Conservation (phyloP, 2,888 invertebrate species). For the Diadegma fenestrale region DNA sequence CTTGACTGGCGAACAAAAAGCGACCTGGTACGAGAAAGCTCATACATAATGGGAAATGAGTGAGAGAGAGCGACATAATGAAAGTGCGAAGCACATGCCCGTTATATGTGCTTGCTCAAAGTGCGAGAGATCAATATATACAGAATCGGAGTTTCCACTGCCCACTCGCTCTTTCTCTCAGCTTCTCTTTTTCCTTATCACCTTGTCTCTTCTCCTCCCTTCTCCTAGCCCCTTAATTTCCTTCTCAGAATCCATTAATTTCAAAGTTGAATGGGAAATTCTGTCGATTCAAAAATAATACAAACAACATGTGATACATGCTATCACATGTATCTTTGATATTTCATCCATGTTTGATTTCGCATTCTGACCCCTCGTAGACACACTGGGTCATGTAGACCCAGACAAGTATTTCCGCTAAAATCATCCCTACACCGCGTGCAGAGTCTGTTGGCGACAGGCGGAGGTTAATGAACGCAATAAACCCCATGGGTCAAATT, state of each 20-base stretch:
- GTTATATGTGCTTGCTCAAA: constrained; percentile 40
- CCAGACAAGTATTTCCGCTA: too few relatives aligned
- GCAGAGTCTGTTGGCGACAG: too few relatives aligned
- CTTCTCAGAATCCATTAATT: not conserved
- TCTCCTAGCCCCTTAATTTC: not conserved
- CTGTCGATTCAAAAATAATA: not conserved
- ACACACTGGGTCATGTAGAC: too few relatives aligned
- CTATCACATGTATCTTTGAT: too few relatives aligned
- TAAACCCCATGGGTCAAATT: too few relatives aligned
- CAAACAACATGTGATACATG: not conserved
- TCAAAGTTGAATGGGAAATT: not conserved
- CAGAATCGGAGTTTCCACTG: constrained; percentile 67
- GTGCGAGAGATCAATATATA: constrained; percentile 72
- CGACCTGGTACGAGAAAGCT: constrained; percentile 39
- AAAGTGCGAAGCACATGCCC: constrained; percentile 33
- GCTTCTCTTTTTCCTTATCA: constrained; percentile 7
- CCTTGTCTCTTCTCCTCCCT: not conserved
- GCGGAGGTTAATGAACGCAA: too few relatives aligned
- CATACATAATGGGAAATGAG: constrained; percentile 26
- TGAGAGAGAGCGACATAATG: constrained; percentile 23
- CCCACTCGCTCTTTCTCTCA: constrained; percentile 46
- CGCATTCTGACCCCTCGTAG: too few relatives aligned
- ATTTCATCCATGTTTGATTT: too few relatives aligned
- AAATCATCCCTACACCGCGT: too few relatives aligned
- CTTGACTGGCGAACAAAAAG: constrained; percentile 52